Conservation (phyloP, 2,113 vertebrate species). For the Tor tambroides region DNA sequence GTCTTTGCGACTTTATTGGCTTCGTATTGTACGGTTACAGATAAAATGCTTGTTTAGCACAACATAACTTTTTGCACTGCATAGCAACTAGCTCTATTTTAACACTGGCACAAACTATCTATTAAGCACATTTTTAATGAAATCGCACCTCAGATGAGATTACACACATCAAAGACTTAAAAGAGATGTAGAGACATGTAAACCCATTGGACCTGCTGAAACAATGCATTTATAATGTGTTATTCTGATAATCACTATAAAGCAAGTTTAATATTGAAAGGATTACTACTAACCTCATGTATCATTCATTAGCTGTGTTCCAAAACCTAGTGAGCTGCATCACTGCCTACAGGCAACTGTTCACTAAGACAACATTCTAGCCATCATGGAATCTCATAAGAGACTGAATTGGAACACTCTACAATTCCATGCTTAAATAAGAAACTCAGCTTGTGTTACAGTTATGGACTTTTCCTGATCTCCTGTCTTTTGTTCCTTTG, state of each 20-base stretch:
- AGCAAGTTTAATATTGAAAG: not conserved
- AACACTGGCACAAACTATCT: not conserved
- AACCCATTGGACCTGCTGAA: not conserved
- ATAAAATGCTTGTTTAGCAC: conserved; percentile 15
- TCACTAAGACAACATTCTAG: not conserved
- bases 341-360: not conserved
- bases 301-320: not conserved
- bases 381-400: not conserved
- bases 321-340: not conserved
- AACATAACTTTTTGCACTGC: not conserved
- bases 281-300: not conserved
- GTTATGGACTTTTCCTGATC: too few relatives aligned
- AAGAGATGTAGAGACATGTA: not conserved
- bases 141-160: conserved; percentile 11
- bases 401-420: not conserved
- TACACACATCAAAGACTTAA: not conserved
- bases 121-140: not conserved
- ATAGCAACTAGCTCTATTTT: not conserved
- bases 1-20: not conserved
- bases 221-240: not conserved
- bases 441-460: not conserved
- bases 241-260: not conserved
- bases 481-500: too few relatives aligned
- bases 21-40: not conserved
- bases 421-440: not conserved